Conservation (phyloP, 2,797 vertebrate species). For the Atherinosoma microstoma region DNA sequence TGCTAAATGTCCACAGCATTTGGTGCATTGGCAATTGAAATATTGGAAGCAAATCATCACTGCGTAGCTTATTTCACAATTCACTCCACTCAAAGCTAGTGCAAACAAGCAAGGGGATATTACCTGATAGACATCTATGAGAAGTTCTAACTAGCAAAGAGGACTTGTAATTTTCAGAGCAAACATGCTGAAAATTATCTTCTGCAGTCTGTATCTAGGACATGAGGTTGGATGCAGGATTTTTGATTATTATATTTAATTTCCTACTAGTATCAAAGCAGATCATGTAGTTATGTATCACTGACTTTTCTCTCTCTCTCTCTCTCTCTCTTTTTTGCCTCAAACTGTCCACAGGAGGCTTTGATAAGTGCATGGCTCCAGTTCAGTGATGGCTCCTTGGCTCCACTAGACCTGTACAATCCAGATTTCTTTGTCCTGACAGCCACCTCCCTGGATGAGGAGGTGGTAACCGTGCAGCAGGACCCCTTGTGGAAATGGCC, state of each 20-base stretch:
- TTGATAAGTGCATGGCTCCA: conserved; percentile 94
- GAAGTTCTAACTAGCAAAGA: not conserved
- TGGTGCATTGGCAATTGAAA: not conserved
- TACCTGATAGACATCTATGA: not conserved
- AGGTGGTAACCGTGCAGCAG: conserved; percentile 85
- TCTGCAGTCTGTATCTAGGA: conserved; percentile 9
- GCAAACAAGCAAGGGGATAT: conserved; percentile 9
- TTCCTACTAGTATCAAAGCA: not conserved
- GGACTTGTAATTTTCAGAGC: conserved; percentile 3
- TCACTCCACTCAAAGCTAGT: conserved; percentile 3
- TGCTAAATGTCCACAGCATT: not conserved
- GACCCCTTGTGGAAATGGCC: conserved; percentile 85
- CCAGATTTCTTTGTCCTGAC: conserved; percentile 89
- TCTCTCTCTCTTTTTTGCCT: conserved; percentile 11
- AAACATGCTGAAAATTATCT: not conserved
- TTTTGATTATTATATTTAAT: not conserved
- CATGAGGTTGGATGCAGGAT: conserved; percentile 1
- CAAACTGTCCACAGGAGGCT: conserved; percentile 85
- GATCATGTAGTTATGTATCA: not conserved
- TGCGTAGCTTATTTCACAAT: conserved; percentile 6
- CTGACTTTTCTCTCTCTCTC: not conserved
- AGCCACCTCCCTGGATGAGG: conserved; percentile 89
- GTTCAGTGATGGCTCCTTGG: conserved; percentile 93
- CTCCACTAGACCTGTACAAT: conserved; percentile 92
- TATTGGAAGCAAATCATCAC: conserved; percentile 14